Evolutionary conservation across 2,797 vertebrate genomes (phyloP).

Genomic region (Dryobates pubescens): DNA sequence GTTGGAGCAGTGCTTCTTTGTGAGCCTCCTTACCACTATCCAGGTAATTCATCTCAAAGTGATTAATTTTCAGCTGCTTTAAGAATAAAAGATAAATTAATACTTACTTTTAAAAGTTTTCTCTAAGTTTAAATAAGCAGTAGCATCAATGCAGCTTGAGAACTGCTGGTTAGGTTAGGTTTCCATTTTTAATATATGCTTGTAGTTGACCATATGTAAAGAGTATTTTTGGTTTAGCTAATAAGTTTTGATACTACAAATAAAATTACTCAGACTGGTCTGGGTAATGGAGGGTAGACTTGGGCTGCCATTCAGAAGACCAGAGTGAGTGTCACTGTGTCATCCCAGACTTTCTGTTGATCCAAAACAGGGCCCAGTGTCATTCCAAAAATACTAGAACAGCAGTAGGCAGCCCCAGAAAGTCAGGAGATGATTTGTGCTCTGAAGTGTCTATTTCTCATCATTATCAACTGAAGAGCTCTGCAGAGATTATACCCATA

Average conservation of each 20-base stretch:
- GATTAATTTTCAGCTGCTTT: not conserved
- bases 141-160: not conserved
- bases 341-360: not conserved
- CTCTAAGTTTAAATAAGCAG: not conserved
- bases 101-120: not conserved
- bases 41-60: constrained; percentile 82
- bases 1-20: constrained; percentile 94
- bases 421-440: not conserved
- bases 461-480: not conserved
- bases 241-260: not conserved
- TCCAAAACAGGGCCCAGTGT: not conserved
- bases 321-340: not conserved
- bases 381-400: not conserved
- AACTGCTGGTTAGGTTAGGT: not conserved
- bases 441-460: not conserved
- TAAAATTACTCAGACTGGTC: not conserved
- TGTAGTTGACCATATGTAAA: not conserved
- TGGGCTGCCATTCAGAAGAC: not conserved
- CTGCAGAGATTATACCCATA: not conserved
- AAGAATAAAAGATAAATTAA: not conserved
- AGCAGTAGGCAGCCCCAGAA: not conserved
- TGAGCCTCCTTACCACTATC: constrained; percentile 90
- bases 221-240: not conserved
- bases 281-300: not conserved
- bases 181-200: not conserved